These are phyloP conservation scores for Psephotus haematonotus DNA, from an alignment of 2,113 vertebrate genomes.

Conservation along the genomic window DNA sequence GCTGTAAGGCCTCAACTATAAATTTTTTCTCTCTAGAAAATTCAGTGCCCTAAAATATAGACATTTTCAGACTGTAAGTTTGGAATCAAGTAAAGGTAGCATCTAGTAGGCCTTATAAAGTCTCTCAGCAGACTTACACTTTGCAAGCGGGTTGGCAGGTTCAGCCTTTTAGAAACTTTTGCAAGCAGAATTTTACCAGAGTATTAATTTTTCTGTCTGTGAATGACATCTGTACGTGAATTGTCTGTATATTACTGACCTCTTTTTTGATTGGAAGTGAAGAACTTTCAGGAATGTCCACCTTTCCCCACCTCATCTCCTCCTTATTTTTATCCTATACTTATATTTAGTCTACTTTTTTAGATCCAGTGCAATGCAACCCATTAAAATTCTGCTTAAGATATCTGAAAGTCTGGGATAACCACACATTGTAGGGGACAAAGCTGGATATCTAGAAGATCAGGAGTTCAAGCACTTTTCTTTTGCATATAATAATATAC, in stretches of 20 bases:
- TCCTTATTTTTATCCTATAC: neutral
- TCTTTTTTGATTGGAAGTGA: neutral
- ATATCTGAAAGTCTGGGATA: neutral
- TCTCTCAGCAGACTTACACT: neutral
- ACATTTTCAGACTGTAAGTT: neutral
- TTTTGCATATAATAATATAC: neutral
- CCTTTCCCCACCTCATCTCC: rapidly evolving
- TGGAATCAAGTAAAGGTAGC: neutral
- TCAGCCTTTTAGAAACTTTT: neutral
- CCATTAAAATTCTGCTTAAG: neutral
- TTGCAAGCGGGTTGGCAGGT: neutral
- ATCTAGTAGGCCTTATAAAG: neutral
- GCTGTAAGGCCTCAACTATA: neutral
- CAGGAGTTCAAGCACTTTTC: neutral
- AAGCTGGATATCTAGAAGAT: neutral
- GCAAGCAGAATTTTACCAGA: neutral
- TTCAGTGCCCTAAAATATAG: neutral
- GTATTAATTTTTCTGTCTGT: neutral
- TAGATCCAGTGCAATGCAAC: neutral
- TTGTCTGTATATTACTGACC: neutral
- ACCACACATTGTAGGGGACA: neutral
- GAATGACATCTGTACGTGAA: neutral
- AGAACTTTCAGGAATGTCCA: neutral
- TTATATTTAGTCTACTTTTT: neutral
- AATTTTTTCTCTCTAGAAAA: neutral